These are phyloP conservation scores for Rhynchophorus ferrugineus DNA, from an alignment of 1,140 invertebrate genomes.

Conservation along the genomic window DNA sequence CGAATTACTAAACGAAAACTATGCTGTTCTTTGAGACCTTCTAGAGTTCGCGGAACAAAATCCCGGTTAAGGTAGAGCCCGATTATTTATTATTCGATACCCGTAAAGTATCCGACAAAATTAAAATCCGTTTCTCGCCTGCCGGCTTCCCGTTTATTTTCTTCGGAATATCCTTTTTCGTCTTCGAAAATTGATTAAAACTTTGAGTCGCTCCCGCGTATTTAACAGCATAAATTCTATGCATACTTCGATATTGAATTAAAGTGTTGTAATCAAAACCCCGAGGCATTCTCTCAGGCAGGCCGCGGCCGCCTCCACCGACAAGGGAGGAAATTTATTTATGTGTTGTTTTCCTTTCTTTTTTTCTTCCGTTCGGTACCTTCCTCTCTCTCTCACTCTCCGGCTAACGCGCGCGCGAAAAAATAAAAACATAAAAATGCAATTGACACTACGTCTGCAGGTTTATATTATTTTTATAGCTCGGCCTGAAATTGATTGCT, in stretches of 20 bases:
- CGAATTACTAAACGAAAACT: too few relatives aligned
- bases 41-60: too few relatives aligned
- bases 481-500: constrained; percentile 31
- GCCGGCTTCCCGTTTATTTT: not conserved
- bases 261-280: constrained; percentile 40
- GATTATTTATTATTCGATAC: not conserved
- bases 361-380: too few relatives aligned
- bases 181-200: constrained; percentile 41
- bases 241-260: constrained; percentile 42
- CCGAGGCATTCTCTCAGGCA: constrained; percentile 24
- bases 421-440: constrained; percentile 37
- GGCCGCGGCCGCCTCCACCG: not conserved
- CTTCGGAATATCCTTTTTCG: constrained; percentile 27
- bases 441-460: constrained; percentile 37
- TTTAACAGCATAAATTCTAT: constrained; percentile 41
- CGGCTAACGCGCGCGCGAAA: too few relatives aligned
- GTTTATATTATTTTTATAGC: constrained; percentile 35
- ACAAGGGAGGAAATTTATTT: constrained; percentile 35
- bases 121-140: not conserved
- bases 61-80: not conserved
- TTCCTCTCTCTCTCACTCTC: constrained; percentile 8
- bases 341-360: constrained; percentile 32
- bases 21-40: too few relatives aligned
- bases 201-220: constrained; percentile 36
- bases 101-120: not conserved